These are phyloP conservation scores for Microplitis mediator DNA, from an alignment of 1,140 invertebrate genomes.

Conservation along the genomic window DNA sequence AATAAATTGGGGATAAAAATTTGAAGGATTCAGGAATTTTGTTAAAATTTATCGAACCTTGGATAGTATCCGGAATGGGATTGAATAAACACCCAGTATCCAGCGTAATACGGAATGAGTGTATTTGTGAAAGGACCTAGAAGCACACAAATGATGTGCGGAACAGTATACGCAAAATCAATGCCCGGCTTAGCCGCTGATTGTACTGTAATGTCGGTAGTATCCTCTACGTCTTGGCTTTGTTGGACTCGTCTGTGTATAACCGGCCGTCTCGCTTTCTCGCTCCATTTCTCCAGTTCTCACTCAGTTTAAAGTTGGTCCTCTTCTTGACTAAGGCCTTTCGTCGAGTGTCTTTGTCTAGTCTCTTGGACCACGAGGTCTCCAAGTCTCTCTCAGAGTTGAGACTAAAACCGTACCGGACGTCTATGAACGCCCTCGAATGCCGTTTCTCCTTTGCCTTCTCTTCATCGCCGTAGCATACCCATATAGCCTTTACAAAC, in stretches of 20 bases:
- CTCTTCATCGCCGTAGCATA: background rate
- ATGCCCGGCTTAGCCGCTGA: slow-evolving; percentile 46
- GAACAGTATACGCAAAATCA: slow-evolving; percentile 49
- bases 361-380: background rate
- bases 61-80: too few species aligned
- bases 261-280: background rate
- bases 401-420: slow-evolving; percentile 5
- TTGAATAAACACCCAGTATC: too few species aligned
- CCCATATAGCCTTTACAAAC: background rate
- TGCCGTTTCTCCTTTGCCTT: slow-evolving; percentile 7
- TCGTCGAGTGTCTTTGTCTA: too few species aligned
- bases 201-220: slow-evolving; percentile 42
- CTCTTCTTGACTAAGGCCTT: background rate
- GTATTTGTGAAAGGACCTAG: slow-evolving; percentile 4
- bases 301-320: background rate
- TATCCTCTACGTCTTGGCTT: slow-evolving; percentile 20
- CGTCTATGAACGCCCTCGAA: slow-evolving; percentile 9
- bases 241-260: slow-evolving; percentile 1
- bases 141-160: slow-evolving; percentile 41
- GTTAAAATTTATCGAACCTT: too few species aligned
- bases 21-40: too few species aligned
- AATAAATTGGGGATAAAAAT: too few species aligned
- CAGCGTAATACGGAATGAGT: background rate
- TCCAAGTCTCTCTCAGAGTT: background rate
- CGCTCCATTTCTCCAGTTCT: background rate